These are phyloP conservation scores for Hypocryptadius cinnamomeus DNA, from an alignment of 2,113 vertebrate species.

Conservation along the genomic window DNA sequence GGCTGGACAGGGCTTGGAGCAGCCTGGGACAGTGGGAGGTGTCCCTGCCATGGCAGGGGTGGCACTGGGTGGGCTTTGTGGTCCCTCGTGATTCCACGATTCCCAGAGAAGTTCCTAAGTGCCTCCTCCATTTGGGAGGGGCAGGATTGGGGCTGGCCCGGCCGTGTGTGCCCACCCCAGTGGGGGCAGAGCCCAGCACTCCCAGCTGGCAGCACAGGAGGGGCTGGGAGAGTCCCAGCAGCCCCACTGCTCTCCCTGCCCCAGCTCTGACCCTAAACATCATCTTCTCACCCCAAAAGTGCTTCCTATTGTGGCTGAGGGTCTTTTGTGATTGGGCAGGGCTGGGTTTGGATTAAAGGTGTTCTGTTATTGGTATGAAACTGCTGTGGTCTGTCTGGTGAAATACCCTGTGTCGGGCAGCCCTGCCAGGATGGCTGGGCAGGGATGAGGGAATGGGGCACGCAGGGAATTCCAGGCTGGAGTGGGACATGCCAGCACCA, in stretches of 20 bases:
- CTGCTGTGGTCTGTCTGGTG: background rate
- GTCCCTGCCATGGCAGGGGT: background rate
- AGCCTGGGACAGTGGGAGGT: background rate
- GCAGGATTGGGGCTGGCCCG: background rate
- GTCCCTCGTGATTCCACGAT: background rate
- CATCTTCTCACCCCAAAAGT: background rate
- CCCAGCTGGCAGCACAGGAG: background rate
- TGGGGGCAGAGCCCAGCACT: background rate
- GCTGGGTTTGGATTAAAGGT: background rate
- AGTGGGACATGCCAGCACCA: accelerated
- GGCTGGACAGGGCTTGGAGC: background rate
- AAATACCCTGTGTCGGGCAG: background rate
- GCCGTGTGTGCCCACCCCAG: background rate
- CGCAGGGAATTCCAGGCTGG: background rate
- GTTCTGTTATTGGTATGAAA: background rate
- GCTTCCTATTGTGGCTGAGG: accelerated
- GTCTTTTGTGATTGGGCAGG: background rate
- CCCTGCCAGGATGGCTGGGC: too few species aligned
- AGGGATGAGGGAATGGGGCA: background rate
- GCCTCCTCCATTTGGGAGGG: background rate
- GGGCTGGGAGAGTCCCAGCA: background rate
- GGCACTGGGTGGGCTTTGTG: background rate
- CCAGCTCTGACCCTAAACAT: background rate
- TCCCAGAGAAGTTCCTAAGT: background rate
- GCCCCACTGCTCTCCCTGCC: accelerated